Evolutionary conservation across 2,797 vertebrate genomes (phyloP), one percentile per base, ranked within the genome.

Genomic region (Artibeus lituratus): DNA sequence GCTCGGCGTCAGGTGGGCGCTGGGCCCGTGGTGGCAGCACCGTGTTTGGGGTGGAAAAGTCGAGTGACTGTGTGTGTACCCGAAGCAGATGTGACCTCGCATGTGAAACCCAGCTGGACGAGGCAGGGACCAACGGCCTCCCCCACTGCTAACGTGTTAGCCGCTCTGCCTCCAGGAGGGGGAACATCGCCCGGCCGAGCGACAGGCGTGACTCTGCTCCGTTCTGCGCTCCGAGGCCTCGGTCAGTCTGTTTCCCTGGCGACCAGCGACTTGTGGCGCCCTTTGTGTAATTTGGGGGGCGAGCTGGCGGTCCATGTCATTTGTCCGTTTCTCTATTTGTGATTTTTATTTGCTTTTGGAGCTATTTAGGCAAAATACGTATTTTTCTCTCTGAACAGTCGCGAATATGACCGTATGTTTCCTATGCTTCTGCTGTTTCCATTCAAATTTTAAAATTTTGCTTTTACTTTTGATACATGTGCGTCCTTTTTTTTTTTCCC

Each of bases 81-180:
- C 18, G 1, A 8, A 35, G 4, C 32, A 18, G 16, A 16, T n/a
- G 5, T 7, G 2, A n/a, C 26, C 6, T 1, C 2, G 32, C 5
- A 5, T 18, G 32, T n/a, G 6, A 65, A 18, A 16, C 32, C 0
- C 2, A 8, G 15, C 29, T 18, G 1, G 18, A 7, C 1, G 57
- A 12, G 57, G 26, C 5, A 29, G 57, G 57, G 11, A 29, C 26
- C 1, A 5, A 12, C 11, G 11, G 26, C 37, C 5, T 69, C 5
- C 10, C 26, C 42, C 21, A 83, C 11, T 5, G 62, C 24, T n/a
- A 12, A 6, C 12, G 10, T 0, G 3, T 29, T 5, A 14, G 21
- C 32, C 39, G 11, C 14, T 21, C 21, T 37, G 18, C 19, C 5
- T 57, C 8, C 22, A 32, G 37, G 26, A 83, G 10, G 6, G 18